phyloP scores from a whole-genome alignment of 2,888 invertebrate species.

The Lydus trimaculatus region DNA sequence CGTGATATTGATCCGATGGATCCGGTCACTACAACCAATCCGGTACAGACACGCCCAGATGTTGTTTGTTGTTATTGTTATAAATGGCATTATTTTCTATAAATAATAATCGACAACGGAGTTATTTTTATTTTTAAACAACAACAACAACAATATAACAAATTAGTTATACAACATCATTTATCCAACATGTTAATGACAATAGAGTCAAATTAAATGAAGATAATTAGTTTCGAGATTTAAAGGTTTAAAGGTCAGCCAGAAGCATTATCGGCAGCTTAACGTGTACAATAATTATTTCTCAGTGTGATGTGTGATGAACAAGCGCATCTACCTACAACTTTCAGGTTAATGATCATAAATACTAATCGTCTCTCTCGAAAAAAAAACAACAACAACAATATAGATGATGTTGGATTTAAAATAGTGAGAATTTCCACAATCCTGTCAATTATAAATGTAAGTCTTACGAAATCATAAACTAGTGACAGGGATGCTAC shows the following conservation, averaged over 20 bases:
- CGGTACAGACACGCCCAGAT: slow-evolving; percentile 55
- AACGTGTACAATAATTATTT: slow-evolving; percentile 40
- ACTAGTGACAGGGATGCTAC: slow-evolving; percentile 45
- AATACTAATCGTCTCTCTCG: too few species aligned
- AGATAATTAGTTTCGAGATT: slow-evolving; percentile 36
- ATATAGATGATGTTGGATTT: too few species aligned
- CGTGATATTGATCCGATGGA: slow-evolving; percentile 59
- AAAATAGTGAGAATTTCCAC: background rate
- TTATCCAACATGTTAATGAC: background rate
- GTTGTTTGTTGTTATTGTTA: slow-evolving; percentile 34
- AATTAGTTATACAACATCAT: slow-evolving; percentile 1
- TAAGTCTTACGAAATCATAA: slow-evolving; percentile 24
- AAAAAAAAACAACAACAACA: too few species aligned
- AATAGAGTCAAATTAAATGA: slow-evolving; percentile 9
- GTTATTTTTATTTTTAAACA: background rate
- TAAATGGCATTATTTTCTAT: slow-evolving; percentile 39
- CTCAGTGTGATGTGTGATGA: slow-evolving; percentile 38
- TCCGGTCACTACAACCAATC: slow-evolving; percentile 58
- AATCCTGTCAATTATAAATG: background rate
- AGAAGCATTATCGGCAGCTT: slow-evolving; percentile 42
- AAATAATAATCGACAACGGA: slow-evolving; percentile 33
- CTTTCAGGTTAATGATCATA: slow-evolving; percentile 12
- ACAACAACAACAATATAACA: background rate
- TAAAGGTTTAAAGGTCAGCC: slow-evolving; percentile 35
- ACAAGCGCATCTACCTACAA: slow-evolving; percentile 28